Evolutionary conservation across 2,797 vertebrate species (phyloP), one percentile per base, ranked within the genome.

Genomic region (Hypotaenidia philippensis): DNA sequence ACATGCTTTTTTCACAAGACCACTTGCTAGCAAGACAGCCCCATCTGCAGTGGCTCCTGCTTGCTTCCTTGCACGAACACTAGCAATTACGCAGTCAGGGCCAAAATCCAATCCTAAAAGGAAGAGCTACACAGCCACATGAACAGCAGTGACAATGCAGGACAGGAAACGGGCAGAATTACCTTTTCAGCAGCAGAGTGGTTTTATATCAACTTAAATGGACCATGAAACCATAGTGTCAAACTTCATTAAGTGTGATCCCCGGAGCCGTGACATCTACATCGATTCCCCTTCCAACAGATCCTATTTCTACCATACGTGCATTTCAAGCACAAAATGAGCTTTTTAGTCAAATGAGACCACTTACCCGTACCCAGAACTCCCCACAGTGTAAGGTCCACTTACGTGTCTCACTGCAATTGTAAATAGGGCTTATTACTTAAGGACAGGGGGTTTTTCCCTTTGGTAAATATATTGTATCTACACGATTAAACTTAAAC

Each of bases 81-180:
- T 13, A 55, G 17, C 31, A 57, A 21, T 40, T 40, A 64, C 0
- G 5, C 15, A 50, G 29, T 13, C 61, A 50, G 53, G 38, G 65
- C 52, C 71, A 88, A 88, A 85, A 75, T 29, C 12, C 61, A 75
- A 4, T 17, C 44, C 44, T 32, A 45, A 47, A 41, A 45, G 5
- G 22, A n/a, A 71, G 16, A 63, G 21, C 45, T 31, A 25, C 0
- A 4, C 9, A 52, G 27, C 22, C 38, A 20, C 21, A 22, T 23
- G 25, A 65, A 71, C 1, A 0, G 70, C 29, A 71, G 4, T 0
- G n/a, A 40, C 34, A 40, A 13, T 0, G 4, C 32, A 65, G 65
- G 32, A 4, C 22, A 72, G 34, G 45, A n/a, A 84, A 68, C 52
- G 17, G 21, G 41, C 29, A 63, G 34, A 57, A 88, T 53, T 27